Conservation (phyloP, 1,140 invertebrate genomes). For the Lepidurus apus region DNA sequence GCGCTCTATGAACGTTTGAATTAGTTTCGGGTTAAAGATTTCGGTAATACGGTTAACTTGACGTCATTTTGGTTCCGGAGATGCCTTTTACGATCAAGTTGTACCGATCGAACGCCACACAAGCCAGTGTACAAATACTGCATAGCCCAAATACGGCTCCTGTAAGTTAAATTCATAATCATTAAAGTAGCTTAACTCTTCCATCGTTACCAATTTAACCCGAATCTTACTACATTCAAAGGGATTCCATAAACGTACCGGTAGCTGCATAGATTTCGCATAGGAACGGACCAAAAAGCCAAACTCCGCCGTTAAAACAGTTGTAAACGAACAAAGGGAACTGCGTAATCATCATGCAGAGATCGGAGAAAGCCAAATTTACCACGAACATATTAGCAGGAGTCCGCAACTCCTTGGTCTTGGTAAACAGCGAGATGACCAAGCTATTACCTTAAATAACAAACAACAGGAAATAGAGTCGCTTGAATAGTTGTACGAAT, state of each 20-base stretch:
- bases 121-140: conserved; percentile 46
- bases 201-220: too few relatives aligned
- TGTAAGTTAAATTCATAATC: not conserved
- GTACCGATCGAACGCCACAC: conserved; percentile 73
- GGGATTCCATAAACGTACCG: not conserved
- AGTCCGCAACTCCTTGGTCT: conserved; percentile 72
- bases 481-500: not conserved
- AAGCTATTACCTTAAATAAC: conserved; percentile 30
- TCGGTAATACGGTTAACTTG: not conserved
- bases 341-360: conserved; percentile 71
- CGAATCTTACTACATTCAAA: too few relatives aligned
- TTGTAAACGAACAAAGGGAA: conserved; percentile 49
- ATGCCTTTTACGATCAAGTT: conserved; percentile 71
- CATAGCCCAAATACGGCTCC: conserved; percentile 31
- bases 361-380: conserved; percentile 77
- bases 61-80: conserved; percentile 33
- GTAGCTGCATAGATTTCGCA: conserved; percentile 45
- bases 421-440: conserved; percentile 46
- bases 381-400: conserved; percentile 86
- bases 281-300: conserved; percentile 41
- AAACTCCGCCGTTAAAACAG: conserved; percentile 55
- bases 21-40: not conserved
- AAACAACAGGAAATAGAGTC: not conserved
- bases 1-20: conserved; percentile 47
- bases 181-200: not conserved